A percentile compares a stretch with the other conserved stretches of the same genome.
phyloP scores from a whole-genome alignment of 2,113 vertebrate genomes.

The Cygnus buccinator region DNA sequence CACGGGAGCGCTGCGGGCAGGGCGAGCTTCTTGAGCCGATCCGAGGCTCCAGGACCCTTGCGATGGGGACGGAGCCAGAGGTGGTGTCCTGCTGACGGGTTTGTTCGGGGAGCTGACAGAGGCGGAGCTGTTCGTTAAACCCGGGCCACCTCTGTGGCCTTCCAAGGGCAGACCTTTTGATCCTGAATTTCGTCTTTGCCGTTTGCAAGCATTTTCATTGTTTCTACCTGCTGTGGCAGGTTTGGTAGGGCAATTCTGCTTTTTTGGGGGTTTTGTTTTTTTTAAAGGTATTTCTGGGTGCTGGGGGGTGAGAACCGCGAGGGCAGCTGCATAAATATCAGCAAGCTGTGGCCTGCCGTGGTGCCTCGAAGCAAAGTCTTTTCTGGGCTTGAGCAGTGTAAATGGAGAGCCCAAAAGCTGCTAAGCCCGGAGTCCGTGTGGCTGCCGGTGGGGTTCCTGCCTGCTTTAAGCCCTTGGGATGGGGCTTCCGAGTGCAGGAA shows the following conservation, averaged over 20 bases:
- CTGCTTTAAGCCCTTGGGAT: not conserved
- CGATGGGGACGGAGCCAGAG: not conserved
- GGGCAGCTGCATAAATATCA: not conserved
- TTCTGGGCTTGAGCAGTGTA: not conserved
- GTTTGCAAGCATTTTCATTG: not conserved
- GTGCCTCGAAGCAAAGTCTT: not conserved
- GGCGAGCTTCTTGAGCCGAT: not conserved
- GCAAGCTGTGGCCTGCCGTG: accelerated
- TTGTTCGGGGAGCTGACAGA: not conserved
- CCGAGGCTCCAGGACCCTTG: accelerated
- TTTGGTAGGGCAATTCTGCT: accelerated
- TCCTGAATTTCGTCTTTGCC: not conserved
- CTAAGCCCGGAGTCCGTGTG: not conserved
- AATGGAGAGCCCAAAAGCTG: not conserved
- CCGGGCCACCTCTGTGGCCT: not conserved
- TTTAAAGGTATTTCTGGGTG: not conserved
- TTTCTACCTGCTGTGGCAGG: accelerated
- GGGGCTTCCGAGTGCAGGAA: not conserved
- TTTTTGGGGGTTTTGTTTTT: not conserved
- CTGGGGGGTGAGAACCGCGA: not conserved
- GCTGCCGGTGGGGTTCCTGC: accelerated
- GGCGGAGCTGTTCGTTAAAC: not conserved
- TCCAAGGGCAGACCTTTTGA: not conserved
- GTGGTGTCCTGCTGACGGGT: not conserved
- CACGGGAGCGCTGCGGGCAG: accelerated